phyloP scores from a whole-genome alignment of 2,888 invertebrate species.

The Cremastobaeus sp. region DNA sequence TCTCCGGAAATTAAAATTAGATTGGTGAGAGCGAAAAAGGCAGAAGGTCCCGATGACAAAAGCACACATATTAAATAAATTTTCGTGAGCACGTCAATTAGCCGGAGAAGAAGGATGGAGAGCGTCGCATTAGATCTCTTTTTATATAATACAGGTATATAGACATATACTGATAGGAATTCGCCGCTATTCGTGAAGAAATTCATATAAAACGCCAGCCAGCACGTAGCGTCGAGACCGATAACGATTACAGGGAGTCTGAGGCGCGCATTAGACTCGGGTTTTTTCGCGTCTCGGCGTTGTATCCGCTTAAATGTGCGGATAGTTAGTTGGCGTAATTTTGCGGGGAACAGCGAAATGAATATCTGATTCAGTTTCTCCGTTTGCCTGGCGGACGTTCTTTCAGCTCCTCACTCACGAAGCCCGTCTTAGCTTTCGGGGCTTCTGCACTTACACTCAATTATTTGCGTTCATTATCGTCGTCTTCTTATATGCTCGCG shows the following conservation, averaged over 20 bases:
- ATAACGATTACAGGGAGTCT: constrained; percentile 28
- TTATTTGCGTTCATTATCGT: too few species aligned
- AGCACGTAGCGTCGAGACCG: constrained; percentile 9
- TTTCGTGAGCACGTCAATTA: constrained; percentile 5
- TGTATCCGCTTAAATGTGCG: constrained; percentile 22
- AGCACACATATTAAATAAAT: constrained; percentile 16
- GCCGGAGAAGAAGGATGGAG: background rate
- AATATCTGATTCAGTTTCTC: constrained; percentile 39
- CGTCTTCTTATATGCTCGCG: too few species aligned
- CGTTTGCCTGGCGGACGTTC: too few species aligned
- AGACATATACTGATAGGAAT: too few species aligned
- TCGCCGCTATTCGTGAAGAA: constrained; percentile 7
- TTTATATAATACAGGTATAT: too few species aligned
- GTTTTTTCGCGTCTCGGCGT: constrained; percentile 14
- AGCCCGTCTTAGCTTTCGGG: too few species aligned
- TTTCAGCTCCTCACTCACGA: too few species aligned
- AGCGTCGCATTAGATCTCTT: too few species aligned
- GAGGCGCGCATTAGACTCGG: constrained; percentile 7
- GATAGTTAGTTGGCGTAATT: constrained; percentile 39
- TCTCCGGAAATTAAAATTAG: constrained; percentile 22
- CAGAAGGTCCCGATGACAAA: too few species aligned
- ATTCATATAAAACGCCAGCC: constrained; percentile 24
- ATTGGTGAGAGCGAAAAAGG: too few species aligned
- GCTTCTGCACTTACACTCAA: background rate
- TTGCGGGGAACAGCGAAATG: constrained; percentile 22